phyloP scores from a whole-genome alignment of 1,140 invertebrate species.

The Neodiprion lecontei region DNA sequence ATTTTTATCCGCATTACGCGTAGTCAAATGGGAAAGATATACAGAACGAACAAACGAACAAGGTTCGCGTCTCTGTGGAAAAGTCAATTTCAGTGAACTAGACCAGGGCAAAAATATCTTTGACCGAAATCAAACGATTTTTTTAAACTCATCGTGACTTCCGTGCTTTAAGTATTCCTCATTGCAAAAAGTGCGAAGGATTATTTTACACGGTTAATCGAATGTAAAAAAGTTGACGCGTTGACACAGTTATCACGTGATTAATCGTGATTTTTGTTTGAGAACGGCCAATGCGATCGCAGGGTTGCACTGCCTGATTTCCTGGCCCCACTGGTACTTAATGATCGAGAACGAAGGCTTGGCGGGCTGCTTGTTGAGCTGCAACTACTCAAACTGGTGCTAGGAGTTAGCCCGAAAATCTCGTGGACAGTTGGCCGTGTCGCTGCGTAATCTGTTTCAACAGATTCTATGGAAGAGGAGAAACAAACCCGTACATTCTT shows the following conservation, averaged over 20 bases:
- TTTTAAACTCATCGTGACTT: too few species aligned
- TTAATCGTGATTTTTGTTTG: slow-evolving; percentile 53
- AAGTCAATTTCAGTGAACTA: too few species aligned
- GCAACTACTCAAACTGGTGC: slow-evolving; percentile 59
- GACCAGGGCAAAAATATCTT: too few species aligned
- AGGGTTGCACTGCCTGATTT: slow-evolving; percentile 47
- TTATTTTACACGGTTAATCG: too few species aligned
- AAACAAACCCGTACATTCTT: background rate
- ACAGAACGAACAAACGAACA: too few species aligned
- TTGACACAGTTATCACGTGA: background rate
- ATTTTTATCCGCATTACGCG: too few species aligned
- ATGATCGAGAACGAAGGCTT: slow-evolving; percentile 56
- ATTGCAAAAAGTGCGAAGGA: too few species aligned
- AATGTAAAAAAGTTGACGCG: too few species aligned
- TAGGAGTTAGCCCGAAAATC: slow-evolving; percentile 60
- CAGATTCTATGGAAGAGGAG: slow-evolving; percentile 46
- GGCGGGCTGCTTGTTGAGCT: slow-evolving; percentile 57
- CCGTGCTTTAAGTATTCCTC: too few species aligned
- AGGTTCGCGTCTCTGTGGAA: too few species aligned
- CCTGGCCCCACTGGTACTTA: slow-evolving; percentile 51
- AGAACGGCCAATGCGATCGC: slow-evolving; percentile 57
- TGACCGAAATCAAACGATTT: too few species aligned
- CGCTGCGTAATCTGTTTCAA: slow-evolving; percentile 48
- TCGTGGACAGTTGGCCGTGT: slow-evolving; percentile 59
- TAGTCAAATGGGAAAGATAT: too few species aligned